A percentile compares a stretch with the other conserved stretches of the same genome.
Evolutionary conservation across 1,140 invertebrate species (phyloP).

Genomic region (Platorchestia sp.): DNA sequence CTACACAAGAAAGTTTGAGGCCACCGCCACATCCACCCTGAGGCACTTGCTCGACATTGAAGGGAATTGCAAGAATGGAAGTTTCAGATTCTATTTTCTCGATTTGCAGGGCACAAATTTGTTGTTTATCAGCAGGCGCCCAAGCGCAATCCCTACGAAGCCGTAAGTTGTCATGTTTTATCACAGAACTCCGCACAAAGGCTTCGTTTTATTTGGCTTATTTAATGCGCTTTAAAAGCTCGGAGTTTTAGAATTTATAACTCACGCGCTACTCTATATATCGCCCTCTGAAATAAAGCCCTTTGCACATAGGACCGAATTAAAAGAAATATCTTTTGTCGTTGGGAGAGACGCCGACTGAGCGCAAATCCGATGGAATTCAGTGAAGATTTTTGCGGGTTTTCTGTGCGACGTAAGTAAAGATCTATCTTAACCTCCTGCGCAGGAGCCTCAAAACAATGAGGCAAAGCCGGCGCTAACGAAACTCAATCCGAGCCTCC

Average conservation of each 20-base stretch:
- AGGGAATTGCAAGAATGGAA: neutral
- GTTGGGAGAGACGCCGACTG: neutral
- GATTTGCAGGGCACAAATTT: neutral
- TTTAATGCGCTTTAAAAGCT: slow-evolving; percentile 18
- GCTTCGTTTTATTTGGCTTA: neutral
- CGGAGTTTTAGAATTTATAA: neutral
- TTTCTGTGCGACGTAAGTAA: neutral
- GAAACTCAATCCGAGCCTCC: slow-evolving; percentile 18
- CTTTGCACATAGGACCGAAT: neutral
- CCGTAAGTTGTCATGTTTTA: slow-evolving; percentile 5
- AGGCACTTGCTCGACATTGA: neutral
- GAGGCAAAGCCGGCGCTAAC: slow-evolving; percentile 26
- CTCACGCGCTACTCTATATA: neutral
- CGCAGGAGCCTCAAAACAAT: neutral
- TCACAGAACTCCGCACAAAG: neutral
- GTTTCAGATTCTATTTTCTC: neutral
- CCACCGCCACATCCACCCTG: neutral
- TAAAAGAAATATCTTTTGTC: neutral
- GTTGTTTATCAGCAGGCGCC: neutral
- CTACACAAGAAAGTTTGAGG: neutral
- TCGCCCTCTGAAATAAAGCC: neutral
- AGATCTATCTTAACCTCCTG: neutral
- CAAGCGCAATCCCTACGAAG: neutral
- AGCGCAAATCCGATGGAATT: neutral
- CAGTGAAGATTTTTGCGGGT: neutral